phyloP scores from a whole-genome alignment of 2,797 vertebrate genomes.

The Rhinogobio ventralis region DNA sequence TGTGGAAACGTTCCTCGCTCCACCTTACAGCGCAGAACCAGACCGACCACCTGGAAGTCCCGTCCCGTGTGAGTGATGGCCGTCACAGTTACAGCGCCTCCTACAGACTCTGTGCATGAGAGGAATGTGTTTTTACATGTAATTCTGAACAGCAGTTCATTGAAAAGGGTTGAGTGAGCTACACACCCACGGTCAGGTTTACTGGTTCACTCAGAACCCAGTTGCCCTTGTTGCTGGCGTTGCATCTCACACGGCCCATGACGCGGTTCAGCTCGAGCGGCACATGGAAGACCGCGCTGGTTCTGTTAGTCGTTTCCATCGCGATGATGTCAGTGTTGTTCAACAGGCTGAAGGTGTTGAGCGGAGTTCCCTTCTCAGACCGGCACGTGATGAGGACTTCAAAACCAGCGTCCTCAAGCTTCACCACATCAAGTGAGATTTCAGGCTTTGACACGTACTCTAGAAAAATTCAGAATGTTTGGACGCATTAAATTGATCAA shows the following conservation, averaged over 20 bases:
- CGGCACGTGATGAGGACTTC: conserved; percentile 66
- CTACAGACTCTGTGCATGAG: conserved; percentile 67
- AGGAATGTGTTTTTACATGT: too few species aligned
- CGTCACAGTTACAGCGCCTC: conserved; percentile 64
- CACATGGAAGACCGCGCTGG: conserved; percentile 50
- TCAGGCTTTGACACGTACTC: conserved; percentile 66
- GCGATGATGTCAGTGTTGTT: not conserved
- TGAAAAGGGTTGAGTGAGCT: not conserved
- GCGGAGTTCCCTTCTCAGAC: conserved; percentile 62
- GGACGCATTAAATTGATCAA: not conserved
- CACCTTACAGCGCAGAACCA: conserved; percentile 69
- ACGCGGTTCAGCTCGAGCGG: conserved; percentile 6
- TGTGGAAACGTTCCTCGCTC: conserved; percentile 65
- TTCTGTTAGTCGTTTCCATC: not conserved
- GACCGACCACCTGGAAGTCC: conserved; percentile 61
- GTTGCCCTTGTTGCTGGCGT: conserved; percentile 58
- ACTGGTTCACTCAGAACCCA: conserved; percentile 50
- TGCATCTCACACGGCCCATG: conserved; percentile 44
- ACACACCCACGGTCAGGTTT: conserved; percentile 45
- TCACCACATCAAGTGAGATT: conserved; percentile 67
- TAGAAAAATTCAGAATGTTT: conserved; percentile 32
- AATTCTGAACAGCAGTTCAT: too few species aligned
- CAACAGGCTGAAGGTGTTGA: conserved; percentile 69
- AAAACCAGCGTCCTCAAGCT: conserved; percentile 51
- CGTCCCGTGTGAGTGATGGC: conserved; percentile 52